A percentile compares a stretch with the other conserved stretches of the same genome.
phyloP scores from a whole-genome alignment of 2,888 invertebrate genomes.

The Mesochorus sp. region DNA sequence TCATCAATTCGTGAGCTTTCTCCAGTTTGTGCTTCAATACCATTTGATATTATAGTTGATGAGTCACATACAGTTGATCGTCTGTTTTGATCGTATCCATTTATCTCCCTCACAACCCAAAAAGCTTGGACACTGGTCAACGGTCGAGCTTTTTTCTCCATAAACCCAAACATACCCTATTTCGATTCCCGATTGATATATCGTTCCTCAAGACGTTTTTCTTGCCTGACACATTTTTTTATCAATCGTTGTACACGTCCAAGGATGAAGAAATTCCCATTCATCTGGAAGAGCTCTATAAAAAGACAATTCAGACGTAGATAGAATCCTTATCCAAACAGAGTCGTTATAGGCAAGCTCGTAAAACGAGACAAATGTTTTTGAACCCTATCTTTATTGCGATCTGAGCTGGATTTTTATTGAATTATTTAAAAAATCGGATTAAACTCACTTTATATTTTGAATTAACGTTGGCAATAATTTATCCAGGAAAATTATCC shows the following conservation, averaged over 20 bases:
- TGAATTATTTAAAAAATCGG: too few species aligned
- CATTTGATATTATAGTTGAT: constrained; percentile 16
- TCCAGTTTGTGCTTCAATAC: not conserved
- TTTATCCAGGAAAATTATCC: too few species aligned
- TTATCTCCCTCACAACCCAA: not conserved
- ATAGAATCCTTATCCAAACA: too few species aligned
- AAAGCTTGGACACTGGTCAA: not conserved
- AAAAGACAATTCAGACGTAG: too few species aligned
- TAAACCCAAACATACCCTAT: not conserved
- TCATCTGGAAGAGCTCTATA: not conserved
- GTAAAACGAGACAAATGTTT: too few species aligned
- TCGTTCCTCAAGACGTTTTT: constrained; percentile 22
- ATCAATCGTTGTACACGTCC: not conserved
- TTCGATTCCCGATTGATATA: constrained; percentile 24
- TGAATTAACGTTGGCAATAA: too few species aligned
- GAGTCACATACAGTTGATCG: constrained; percentile 27
- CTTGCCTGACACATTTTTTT: not conserved
- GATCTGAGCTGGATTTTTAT: too few species aligned
- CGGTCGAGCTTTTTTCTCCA: constrained; percentile 7
- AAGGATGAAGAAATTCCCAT: not conserved
- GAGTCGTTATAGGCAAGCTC: too few species aligned
- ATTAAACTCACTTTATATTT: too few species aligned
- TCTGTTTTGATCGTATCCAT: constrained; percentile 9
- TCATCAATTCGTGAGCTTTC: constrained; percentile 10
- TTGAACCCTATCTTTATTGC: too few species aligned